phyloP scores from a whole-genome alignment of 1,140 invertebrate genomes.

The Pteromalus puparum region DNA sequence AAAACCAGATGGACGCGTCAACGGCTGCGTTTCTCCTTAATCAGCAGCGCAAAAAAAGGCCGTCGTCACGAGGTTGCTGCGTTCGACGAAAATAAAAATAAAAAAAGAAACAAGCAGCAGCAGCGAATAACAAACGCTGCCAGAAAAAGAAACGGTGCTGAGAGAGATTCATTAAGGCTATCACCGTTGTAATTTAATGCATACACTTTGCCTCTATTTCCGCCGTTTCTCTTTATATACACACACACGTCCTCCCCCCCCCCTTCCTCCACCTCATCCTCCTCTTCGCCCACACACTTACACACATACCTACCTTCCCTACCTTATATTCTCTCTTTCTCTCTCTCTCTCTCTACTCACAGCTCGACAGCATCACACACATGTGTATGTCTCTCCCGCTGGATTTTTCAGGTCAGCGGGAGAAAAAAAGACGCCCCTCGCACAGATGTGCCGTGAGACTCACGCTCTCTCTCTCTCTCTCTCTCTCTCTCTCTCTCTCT shows the following conservation, averaged over 20 bases:
- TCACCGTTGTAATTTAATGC: slow-evolving; percentile 25
- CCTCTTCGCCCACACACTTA: neutral
- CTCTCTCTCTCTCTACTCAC: slow-evolving; percentile 42
- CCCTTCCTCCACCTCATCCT: neutral
- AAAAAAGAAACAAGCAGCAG: neutral
- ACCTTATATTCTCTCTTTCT: slow-evolving; percentile 42
- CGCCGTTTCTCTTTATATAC: neutral
- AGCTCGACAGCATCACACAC: slow-evolving; percentile 27
- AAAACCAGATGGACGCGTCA: neutral
- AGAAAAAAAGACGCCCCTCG: slow-evolving; percentile 21
- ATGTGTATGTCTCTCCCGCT: slow-evolving; percentile 2
- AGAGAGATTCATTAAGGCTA: slow-evolving; percentile 33
- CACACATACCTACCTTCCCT: neutral
- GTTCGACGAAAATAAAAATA: neutral
- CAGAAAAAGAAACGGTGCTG: slow-evolving; percentile 13
- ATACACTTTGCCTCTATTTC: slow-evolving; percentile 12
- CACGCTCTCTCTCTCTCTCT: no score
- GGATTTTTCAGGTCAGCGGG: slow-evolving; percentile 30
- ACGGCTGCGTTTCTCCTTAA: neutral
- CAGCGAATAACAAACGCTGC: neutral
- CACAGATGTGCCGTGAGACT: neutral
- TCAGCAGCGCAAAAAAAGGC: neutral
- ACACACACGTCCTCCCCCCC: slow-evolving; percentile 9
- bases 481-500: no score
- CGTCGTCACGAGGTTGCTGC: neutral